Base-by-base conservation (phyloP, 2,113 vertebrate species). In the Panurus biarmicus region DNA sequence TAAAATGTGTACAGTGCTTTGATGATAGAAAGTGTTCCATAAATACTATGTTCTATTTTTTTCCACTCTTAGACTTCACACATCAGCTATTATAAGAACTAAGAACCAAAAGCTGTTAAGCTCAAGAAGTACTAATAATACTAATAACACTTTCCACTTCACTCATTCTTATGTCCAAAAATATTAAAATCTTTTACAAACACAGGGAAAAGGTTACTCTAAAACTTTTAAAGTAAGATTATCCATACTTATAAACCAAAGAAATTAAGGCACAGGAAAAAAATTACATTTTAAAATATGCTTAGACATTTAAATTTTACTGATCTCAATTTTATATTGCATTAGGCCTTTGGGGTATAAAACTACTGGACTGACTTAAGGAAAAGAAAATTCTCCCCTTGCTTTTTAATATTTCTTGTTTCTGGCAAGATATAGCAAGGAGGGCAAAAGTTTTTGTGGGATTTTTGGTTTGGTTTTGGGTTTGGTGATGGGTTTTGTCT, bases 31-130 rank as follows among this genome's bases (percentile, higher is more conserved):
- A 62, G 11, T 78, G 45, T 66, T 96, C 72, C 82, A 79, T 78
- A 83, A 94, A 91, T 88, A 90, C 33, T 60, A 7, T 71, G 70
- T 78, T 93, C 80, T 75, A 18, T 61, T 94, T 92, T 92, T 93
- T 85, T 84, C 64, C 62, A 50, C 60, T 26, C 10, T 61, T 92
- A 69, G 57, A 70, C 44, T 92, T 94, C 79, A 87, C 79, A 89
- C 74, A 80, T 76, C 26, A 84, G 24, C 56, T 90, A 51, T 87
- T 94, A 72, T 73, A 89, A 79, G 70, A 85, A 73, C 77, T 93
- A 92, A 73, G 53, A 83, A 61, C 50, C 4, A 7, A 87, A 80
- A 90, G 65, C 48, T 76, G 62, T 73, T 78, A 70, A 83, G 38
- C 61, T 71, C 48, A 83, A 74, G 29, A 62, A 92, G 16, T 57